Conservation (phyloP, 2,113 vertebrate species). For the Hystrix cristata region DNA sequence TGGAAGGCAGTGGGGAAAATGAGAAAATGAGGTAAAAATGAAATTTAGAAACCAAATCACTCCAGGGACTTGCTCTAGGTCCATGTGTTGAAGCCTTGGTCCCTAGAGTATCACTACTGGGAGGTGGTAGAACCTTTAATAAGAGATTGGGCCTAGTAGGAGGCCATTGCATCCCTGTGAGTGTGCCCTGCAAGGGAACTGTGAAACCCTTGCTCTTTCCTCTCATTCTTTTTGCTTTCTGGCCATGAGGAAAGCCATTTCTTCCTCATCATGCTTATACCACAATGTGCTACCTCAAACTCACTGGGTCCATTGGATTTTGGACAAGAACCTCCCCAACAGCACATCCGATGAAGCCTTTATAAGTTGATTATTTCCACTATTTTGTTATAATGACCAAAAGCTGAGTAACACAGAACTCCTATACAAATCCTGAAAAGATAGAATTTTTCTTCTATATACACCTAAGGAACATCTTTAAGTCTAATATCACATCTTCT, state of each 20-base stretch:
- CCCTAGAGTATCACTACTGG: rapidly evolving
- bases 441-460: constrained; percentile 11
- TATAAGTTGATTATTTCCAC: neutral
- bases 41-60: constrained; percentile 17
- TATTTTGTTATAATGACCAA: neutral
- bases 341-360: neutral
- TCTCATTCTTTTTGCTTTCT: neutral
- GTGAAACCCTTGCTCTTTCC: neutral
- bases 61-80: neutral
- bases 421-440: constrained; percentile 1
- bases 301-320: neutral
- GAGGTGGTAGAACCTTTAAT: neutral
- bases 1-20: neutral
- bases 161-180: neutral
- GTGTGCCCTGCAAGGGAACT: neutral
- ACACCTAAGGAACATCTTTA: constrained; percentile 29
- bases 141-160: too few species aligned
- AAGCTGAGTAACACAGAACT: neutral
- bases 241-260: neutral
- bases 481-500: constrained; percentile 30
- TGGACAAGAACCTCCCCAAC: neutral
- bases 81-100: neutral
- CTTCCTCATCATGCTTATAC: neutral
- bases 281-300: neutral
- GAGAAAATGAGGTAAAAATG: constrained; percentile 16